Base-by-base conservation (phyloP, 2,113 vertebrate species). In the Notarius lentiginosus region DNA sequence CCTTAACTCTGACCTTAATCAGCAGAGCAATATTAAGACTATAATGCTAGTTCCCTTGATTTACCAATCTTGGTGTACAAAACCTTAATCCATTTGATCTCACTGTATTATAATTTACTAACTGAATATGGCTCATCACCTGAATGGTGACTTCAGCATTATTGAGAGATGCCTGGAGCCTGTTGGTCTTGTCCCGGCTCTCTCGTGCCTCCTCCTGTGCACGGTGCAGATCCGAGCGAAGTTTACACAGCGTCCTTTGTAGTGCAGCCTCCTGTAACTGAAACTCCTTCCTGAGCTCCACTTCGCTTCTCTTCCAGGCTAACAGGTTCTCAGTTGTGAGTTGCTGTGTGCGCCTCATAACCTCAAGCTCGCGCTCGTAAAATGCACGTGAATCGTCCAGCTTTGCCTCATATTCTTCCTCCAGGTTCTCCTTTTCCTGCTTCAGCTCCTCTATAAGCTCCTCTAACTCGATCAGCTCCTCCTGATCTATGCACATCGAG, bases 331-430 rank as follows among this genome's bases (percentile, higher is more conserved):
- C 97, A 0, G 97, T 97, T 80, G 98, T 99, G 88, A 99, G 96
- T 90, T 97, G 96, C 88, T 99, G 98, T 0, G 98, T 98, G 61
- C 97, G 95, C 93, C 97, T 97, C 95, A 99, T 96, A 89, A 96
- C 96, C 92, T 99, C 98, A 86, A 99, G 95, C 91, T 99, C 98
- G 0, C 95, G 95, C 85, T 99, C 97, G 82, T 99, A 99, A 90
- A 97, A 99, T 73, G 95, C 96, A 87, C 98, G 98, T 18, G 97
- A 97, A 91, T 99, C 98, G 85, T 86, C 95, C 90, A 99, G 93
- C 93, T 98, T 98, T 88, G 95, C 94, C 92, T 99, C 97, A 20
- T 96, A 98, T 84, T 99, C 98, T 93, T 99, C 98, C 88, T 97
- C 95, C 49, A 99, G 91, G 8, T 94, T 95, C 89, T 97, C 96